Base-by-base conservation (phyloP, 2,888 invertebrate genomes). In the Xylota segnis region DNA sequence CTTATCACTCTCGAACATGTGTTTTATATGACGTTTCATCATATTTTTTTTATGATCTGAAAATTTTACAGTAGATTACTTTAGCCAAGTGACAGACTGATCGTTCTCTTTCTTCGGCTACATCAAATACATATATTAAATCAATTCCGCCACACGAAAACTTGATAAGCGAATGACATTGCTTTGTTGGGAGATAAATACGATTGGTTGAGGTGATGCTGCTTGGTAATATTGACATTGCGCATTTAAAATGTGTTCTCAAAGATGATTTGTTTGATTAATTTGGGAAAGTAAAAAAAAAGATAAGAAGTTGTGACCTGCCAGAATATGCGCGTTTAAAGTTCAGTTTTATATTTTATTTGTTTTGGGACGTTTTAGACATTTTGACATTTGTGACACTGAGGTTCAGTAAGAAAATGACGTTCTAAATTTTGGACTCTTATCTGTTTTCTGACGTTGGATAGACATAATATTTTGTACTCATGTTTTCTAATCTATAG, bases 1-100 rank as follows among this genome's bases (percentile, higher is more conserved):
- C 3, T 70, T 61, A 77, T 68, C 76, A 68, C 4, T 59, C 37
- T 45, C 4, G n/a, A 52, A 43, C 68, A 68, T 77, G 59, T 77
- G 76, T 43, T 76, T 37, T 37, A 32, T 37, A 37, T 37, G 37
- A 37, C 37, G 37, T 37, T 10, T 37, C 37, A 37, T 10, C 5
- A 23, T 23, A 23, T 2, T 23, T 32, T 32, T 32, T 32, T 32
- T 32, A 3, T 52, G 50, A 66, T 37, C 37, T 23, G 37, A 9
- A n/a, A 23, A 52, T 66, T 37, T 27, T 52, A 10, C 23, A 14
- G 10, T 9, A 47, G 9, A 66, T n/a, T 50, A 12, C 34, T 34
- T 37, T 6, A 45, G 29, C 14, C n/a, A 14, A 7, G 7, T 45
- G 14, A 37, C 9, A 14, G 7, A 40, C n/a, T 52, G 50, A 72